Percentiles rank a stretch among this genome's conserved stretches.
Evolutionary conservation across 2,797 vertebrate species (phyloP).

Genomic region (Lindbergichthys nudifrons): DNA sequence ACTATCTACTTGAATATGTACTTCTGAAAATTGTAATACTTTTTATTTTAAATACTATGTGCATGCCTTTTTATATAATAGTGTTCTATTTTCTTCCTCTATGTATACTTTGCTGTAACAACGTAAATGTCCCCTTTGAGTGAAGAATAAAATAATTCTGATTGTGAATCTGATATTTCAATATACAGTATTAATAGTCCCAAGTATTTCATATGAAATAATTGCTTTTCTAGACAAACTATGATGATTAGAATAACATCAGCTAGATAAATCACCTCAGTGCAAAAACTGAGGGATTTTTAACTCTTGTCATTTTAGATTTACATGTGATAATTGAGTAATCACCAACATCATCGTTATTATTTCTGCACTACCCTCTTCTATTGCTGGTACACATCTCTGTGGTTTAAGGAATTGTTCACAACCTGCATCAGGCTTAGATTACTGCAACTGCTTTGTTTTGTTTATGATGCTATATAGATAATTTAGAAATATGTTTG

Average conservation of each 20-base stretch:
- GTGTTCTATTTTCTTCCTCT: too few species aligned
- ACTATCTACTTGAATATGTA: too few species aligned
- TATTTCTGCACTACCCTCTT: background rate
- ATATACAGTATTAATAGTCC: background rate
- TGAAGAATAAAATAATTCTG: too few species aligned
- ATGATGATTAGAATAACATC: background rate
- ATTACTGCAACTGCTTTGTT: background rate
- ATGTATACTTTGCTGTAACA: too few species aligned
- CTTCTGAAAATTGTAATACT: too few species aligned
- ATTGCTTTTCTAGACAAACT: background rate
- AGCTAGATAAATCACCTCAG: too few species aligned
- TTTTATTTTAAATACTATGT: too few species aligned
- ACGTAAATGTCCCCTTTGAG: too few species aligned
- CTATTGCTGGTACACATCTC: background rate
- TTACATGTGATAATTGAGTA: background rate
- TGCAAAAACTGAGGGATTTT: background rate
- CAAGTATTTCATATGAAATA: background rate
- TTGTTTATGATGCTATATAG: background rate
- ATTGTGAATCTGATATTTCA: too few species aligned
- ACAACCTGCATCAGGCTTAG: background rate
- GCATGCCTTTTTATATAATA: too few species aligned
- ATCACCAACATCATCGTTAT: background rate
- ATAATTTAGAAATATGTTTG: background rate
- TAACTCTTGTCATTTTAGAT: too few species aligned
- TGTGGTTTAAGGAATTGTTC: slow-evolving; percentile 1